Conservation (phyloP, 2,888 invertebrate genomes). For the Acrobasis suavella region DNA sequence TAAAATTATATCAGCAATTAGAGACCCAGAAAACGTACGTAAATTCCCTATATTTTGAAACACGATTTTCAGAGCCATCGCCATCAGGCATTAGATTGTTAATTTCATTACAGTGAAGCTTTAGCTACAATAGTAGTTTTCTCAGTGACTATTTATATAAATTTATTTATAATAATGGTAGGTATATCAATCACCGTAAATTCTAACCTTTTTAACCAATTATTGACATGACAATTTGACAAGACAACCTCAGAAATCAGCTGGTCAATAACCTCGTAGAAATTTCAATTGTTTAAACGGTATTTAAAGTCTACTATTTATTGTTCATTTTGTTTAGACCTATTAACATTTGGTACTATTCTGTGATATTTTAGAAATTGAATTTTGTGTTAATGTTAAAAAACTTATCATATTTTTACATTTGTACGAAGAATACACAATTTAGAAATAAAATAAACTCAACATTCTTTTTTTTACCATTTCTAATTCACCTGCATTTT, state of each 20-base stretch:
- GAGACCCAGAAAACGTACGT: slow-evolving; percentile 46
- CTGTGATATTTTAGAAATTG: no score
- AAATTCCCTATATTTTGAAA: slow-evolving; percentile 38
- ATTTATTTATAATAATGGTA: no score
- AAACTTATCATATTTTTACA: no score
- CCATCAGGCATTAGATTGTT: slow-evolving; percentile 1
- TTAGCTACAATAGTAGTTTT: neutral
- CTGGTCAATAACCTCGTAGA: neutral
- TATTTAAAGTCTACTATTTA: neutral
- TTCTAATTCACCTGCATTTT: no score
- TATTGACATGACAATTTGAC: neutral
- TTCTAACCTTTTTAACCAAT: neutral
- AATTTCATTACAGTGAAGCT: neutral
- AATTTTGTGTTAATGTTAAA: no score
- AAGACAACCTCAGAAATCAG: neutral
- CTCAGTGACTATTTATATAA: no score
- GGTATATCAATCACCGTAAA: neutral
- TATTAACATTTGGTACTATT: neutral
- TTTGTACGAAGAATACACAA: no score
- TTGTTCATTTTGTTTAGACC: neutral
- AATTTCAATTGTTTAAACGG: neutral
- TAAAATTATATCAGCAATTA: slow-evolving; percentile 41
- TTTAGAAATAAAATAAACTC: no score
- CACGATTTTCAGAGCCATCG: slow-evolving; percentile 42
- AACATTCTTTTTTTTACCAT: no score